Conservation (phyloP, 2,113 vertebrate genomes). For the Loxodonta africana region DNA sequence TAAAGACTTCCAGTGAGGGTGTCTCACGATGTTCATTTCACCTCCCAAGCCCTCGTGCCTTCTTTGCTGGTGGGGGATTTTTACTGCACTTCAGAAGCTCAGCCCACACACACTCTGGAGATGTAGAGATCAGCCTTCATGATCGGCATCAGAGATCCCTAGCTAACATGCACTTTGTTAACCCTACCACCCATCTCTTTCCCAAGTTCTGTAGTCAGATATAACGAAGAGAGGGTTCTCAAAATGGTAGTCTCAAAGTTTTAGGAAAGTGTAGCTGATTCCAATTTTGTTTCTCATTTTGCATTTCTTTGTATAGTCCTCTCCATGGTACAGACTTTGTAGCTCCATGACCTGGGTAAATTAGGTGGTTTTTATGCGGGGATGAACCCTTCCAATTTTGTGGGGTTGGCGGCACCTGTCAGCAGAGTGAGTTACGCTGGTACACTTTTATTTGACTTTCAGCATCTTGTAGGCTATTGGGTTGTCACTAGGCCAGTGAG, state of each 20-base stretch:
- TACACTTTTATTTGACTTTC: neutral
- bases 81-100: neutral
- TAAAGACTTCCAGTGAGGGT: no score
- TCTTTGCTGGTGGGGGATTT: neutral
- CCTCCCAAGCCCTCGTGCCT: neutral
- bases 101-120: accelerated
- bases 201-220: neutral
- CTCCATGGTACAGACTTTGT: accelerated
- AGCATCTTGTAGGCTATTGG: neutral
- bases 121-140: neutral
- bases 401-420: neutral
- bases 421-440: neutral
- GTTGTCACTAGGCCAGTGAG: neutral
- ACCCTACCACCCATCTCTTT: neutral
- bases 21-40: accelerated
- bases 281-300: neutral
- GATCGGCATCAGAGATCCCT: accelerated
- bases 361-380: neutral
- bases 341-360: neutral
- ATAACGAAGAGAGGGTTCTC: neutral
- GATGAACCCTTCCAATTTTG: no score
- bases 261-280: neutral
- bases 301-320: neutral
- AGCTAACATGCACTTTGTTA: accelerated
- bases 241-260: neutral